These are phyloP conservation scores for Hemaris fuciformis DNA, from an alignment of 2,888 invertebrate genomes.

Conservation along the genomic window DNA sequence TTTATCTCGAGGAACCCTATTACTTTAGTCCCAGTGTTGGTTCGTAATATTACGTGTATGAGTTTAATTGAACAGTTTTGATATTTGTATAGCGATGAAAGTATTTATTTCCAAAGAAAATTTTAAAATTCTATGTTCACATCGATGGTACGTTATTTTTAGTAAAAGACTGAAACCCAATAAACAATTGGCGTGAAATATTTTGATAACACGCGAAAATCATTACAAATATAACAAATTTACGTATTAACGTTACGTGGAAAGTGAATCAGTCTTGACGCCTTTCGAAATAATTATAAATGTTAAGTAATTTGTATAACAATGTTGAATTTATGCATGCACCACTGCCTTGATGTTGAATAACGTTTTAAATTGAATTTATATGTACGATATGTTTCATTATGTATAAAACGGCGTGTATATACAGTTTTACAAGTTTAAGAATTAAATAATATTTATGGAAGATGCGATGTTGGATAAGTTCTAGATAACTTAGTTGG, in stretches of 20 bases:
- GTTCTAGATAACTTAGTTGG: neutral
- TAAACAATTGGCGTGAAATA: constrained; percentile 8
- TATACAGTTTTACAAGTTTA: constrained; percentile 45
- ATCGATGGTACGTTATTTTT: constrained; percentile 21
- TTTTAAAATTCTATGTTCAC: constrained; percentile 20
- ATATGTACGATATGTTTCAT: constrained; percentile 54
- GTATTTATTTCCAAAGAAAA: constrained; percentile 35
- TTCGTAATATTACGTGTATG: constrained; percentile 19
- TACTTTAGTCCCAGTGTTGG: constrained; percentile 28
- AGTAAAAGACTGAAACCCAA: constrained; percentile 34
- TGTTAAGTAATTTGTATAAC: constrained; percentile 44
- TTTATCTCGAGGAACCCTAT: constrained; percentile 14
- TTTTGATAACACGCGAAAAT: constrained; percentile 14
- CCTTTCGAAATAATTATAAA: constrained; percentile 44
- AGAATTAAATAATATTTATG: constrained; percentile 28
- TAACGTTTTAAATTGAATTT: constrained; percentile 50
- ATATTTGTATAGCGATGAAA: constrained; percentile 8
- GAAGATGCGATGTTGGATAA: constrained; percentile 19
- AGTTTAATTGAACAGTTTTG: neutral
- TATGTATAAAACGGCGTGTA: constrained; percentile 28
- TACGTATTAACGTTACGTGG: neutral
- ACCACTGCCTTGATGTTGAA: constrained; percentile 72
- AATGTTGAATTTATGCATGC: constrained; percentile 56
- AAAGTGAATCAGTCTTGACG: constrained; percentile 22
- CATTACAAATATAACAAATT: neutral